Base-by-base conservation (phyloP, 1,140 invertebrate genomes). In the Nylanderia fulva region DNA sequence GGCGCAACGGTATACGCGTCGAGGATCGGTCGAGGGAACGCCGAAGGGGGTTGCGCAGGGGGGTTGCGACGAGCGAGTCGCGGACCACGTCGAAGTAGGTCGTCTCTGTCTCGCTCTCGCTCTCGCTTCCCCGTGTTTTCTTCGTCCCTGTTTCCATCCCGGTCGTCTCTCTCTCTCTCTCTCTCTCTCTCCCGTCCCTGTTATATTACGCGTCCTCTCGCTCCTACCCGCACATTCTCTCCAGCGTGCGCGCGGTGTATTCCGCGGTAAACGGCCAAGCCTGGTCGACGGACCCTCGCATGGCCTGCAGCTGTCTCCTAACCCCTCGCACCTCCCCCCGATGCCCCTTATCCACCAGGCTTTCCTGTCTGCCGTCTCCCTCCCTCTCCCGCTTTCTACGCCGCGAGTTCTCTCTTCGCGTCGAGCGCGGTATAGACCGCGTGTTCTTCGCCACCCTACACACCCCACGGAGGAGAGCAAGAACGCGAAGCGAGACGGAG, bases 281-380 rank as follows among this genome's bases (percentile, higher is more conserved):
- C 85, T 88, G 88, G 87, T 90, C 85, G 89, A 79, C 91, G 91
- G 91, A 92, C 91, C 91, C 90, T 91, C 88, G 91, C 87, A 92
- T 93, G 92, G 91, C 92, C 92, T 93, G 92, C 92, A 93, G 92
- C 92, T 93, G 92, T 93, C 91, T 93, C 91, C 91, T 90, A 91
- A 89, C 85, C 77, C 85, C 85, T 60, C 84, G 52, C 60, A 33
- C 45, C 74, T 66, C 82, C 45, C 82, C 45, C 29, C 75, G 48
- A 27, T 79, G 39, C 56, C 56, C 71, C 61, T 63, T 52, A 80
- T 60, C 85, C 84, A 68, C 29, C 68, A n/a, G 39, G 42, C 58
- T 69, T 80, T 79, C 61, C 69, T 58, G 61, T 61, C 36, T 77
- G 33, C 60, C 58, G 61, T 85, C 75, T 76, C 61, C 71, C 82